Conservation (phyloP, 30 jellyfish, hydroid and myxozoan species). For the Turritopsis dohrnii region DNA sequence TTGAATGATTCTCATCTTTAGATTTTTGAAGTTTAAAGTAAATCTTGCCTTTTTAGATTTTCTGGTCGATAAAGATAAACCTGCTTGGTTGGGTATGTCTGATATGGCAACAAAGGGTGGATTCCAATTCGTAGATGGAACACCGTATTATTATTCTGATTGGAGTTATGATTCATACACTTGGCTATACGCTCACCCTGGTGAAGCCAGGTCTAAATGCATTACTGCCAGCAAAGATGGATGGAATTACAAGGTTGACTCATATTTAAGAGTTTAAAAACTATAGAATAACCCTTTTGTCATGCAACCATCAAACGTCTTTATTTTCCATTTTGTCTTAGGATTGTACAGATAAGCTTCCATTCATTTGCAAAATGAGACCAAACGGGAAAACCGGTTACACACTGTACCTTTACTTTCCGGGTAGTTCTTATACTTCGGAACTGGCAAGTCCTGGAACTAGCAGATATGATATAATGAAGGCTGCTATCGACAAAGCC, state of each 20-base stretch:
- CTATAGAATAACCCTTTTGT: not conserved
- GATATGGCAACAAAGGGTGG: conserved; percentile 93
- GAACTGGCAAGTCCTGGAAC: conserved; percentile 65
- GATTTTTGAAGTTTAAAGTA: not conserved
- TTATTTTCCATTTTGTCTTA: not conserved
- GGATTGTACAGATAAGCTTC: conserved; percentile 60
- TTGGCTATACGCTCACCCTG: conserved; percentile 32
- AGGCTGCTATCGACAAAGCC: conserved; percentile 74
- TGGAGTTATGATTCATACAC: conserved; percentile 85
- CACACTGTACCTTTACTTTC: conserved; percentile 84
- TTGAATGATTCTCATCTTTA: too few species aligned
- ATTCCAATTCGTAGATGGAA: conserved; percentile 94
- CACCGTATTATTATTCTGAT: conserved; percentile 89
- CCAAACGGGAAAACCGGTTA: conserved; percentile 93
- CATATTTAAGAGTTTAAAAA: not conserved
- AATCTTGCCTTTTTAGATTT: conserved; percentile 34
- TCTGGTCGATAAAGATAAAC: conserved; percentile 44
- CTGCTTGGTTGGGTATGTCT: conserved; percentile 90
- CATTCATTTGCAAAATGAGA: conserved; percentile 79
- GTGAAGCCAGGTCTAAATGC: conserved; percentile 61
- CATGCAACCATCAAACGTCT: not conserved
- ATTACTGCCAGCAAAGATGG: conserved; percentile 73
- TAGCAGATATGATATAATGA: conserved; percentile 70
- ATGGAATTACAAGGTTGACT: conserved; percentile 61
- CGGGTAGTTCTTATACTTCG: conserved; percentile 88